phyloP scores from a whole-genome alignment of 2,113 vertebrate genomes.

The Megalops atlanticus region DNA sequence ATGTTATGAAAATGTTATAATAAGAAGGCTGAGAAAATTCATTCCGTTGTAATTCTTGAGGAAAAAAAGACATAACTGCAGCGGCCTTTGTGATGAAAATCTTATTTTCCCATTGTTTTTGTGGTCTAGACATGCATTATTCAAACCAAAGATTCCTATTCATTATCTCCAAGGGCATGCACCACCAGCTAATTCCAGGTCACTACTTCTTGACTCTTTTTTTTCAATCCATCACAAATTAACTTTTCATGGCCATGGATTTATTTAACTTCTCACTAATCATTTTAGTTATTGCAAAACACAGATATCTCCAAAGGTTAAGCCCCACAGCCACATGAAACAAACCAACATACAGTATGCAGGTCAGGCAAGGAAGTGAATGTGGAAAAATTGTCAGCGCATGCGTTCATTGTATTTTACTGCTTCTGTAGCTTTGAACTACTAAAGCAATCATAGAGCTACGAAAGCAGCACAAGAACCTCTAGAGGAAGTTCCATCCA shows the following conservation, averaged over 20 bases:
- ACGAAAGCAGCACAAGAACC: not conserved
- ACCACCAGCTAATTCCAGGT: not conserved
- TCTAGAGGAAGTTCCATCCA: slow-evolving; percentile 37
- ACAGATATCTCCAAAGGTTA: not conserved
- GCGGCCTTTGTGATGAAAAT: not conserved
- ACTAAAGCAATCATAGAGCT: not conserved
- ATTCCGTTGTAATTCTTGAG: not conserved
- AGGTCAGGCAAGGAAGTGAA: slow-evolving; percentile 1
- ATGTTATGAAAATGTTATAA: not conserved
- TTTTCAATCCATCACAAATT: not conserved
- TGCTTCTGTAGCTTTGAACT: not conserved
- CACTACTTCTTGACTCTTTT: not conserved
- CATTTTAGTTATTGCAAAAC: not conserved
- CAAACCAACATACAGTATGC: not conserved
- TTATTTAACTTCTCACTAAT: not conserved
- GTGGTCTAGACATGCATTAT: not conserved
- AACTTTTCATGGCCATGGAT: slow-evolving; percentile 57
- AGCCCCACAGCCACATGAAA: not conserved
- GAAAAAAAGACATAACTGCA: not conserved
- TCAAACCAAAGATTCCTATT: not conserved
- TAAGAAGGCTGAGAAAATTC: not conserved
- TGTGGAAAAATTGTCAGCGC: not conserved
- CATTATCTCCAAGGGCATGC: not conserved
- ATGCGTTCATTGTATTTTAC: not conserved
- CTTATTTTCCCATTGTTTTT: not conserved